These are phyloP conservation scores for Ctenodactylus gundi DNA, from an alignment of 2,113 vertebrate genomes.

Conservation along the genomic window DNA sequence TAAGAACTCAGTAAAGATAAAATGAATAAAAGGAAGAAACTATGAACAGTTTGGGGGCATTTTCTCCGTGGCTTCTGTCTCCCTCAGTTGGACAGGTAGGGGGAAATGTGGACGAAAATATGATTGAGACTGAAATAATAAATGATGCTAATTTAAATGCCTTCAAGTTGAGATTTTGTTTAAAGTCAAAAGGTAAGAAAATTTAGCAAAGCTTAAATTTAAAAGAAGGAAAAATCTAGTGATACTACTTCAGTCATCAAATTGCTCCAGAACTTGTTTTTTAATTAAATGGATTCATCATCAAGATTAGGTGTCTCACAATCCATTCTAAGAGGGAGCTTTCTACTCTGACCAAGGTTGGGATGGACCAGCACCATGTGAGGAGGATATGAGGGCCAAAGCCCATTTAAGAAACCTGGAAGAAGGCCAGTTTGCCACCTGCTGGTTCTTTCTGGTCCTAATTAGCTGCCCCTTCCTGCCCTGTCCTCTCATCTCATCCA, in stretches of 20 bases:
- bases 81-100: not conserved
- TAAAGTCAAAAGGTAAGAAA: not conserved
- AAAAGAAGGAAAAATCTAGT: not conserved
- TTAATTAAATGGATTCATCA: not conserved
- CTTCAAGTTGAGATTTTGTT: not conserved
- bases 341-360: not conserved
- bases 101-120: not conserved
- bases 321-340: not conserved
- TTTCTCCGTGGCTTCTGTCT: not conserved
- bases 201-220: not conserved
- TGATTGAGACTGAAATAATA: not conserved
- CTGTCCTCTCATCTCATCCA: too few species aligned
- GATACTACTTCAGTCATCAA: not conserved
- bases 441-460: not conserved
- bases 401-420: not conserved
- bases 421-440: not conserved
- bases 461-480: not conserved
- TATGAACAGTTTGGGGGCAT: not conserved
- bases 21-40: not conserved
- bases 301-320: not conserved
- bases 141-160: not conserved
- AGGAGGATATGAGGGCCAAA: not conserved
- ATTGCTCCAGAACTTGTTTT: constrained; percentile 21
- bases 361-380: not conserved
- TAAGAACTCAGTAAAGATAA: not conserved